Evolutionary conservation across 2,113 vertebrate species (phyloP).

Genomic region (cattle (Bos taurus)): ARS-UCD2.0 NC_037357.1:49299001-49299500

Average conservation of each 20-base stretch:
- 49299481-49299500: conserved; percentile 76
- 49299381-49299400: conserved; percentile 80
- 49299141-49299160: conserved; percentile 51
- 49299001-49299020: conserved; percentile 74
- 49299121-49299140: conserved; percentile 58
- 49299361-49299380: conserved; percentile 75
- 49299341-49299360: conserved; percentile 74
- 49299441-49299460: conserved; percentile 75
- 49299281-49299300: conserved; percentile 65
- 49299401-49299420: conserved; percentile 78
- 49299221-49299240: conserved; percentile 78
- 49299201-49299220: conserved; percentile 58
- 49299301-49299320: conserved; percentile 60
- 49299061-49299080: conserved; percentile 51
- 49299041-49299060: conserved; percentile 64
- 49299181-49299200: conserved; percentile 60
- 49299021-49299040: conserved; percentile 70
- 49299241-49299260: conserved; percentile 38
- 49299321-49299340: conserved; percentile 73
- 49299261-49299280: conserved; percentile 56
- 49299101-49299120: conserved; percentile 51
- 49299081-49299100: conserved; percentile 57
- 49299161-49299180: conserved; percentile 68
- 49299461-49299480: conserved; percentile 80
- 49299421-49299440: conserved; percentile 44